Evolutionary conservation across 2,113 vertebrate species (phyloP).

Genomic region (Pachycephala philippinensis): DNA sequence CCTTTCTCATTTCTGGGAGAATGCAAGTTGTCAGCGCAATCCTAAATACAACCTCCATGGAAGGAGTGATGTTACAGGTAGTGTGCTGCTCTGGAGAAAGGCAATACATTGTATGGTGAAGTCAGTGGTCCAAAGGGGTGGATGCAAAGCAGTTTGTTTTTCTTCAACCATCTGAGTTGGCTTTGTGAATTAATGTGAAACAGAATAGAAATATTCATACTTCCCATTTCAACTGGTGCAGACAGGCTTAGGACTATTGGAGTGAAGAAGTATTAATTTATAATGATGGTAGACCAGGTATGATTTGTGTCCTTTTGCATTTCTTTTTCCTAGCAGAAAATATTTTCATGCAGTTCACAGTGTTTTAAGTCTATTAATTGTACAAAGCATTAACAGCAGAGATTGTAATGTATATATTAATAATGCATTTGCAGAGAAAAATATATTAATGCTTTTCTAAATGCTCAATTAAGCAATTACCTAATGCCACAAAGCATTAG

Average conservation of each 20-base stretch:
- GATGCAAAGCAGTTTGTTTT: not conserved
- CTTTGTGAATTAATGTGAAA: not conserved
- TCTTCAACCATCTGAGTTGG: not conserved
- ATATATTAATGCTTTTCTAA: slow-evolving; percentile 22
- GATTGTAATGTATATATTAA: slow-evolving; percentile 20
- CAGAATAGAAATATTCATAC: not conserved
- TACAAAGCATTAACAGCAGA: not conserved
- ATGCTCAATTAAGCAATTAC: slow-evolving; percentile 38
- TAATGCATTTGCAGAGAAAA: slow-evolving; percentile 47
- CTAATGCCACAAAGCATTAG: not conserved
- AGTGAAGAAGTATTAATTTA: not conserved
- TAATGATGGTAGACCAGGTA: not conserved
- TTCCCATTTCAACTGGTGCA: not conserved
- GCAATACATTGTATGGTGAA: not conserved
- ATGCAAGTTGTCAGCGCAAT: not conserved
- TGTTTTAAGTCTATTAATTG: not conserved
- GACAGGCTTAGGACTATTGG: not conserved
- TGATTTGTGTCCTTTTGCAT: not conserved
- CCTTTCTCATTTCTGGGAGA: not conserved
- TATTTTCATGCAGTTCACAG: not conserved
- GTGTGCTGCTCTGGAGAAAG: not conserved
- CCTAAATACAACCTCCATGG: not conserved
- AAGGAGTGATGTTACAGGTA: not conserved
- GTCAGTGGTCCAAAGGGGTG: not conserved
- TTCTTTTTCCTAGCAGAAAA: not conserved